Evolutionary conservation across 2,113 vertebrate species (phyloP).

Genomic region (Ceyx cyanopectus): DNA sequence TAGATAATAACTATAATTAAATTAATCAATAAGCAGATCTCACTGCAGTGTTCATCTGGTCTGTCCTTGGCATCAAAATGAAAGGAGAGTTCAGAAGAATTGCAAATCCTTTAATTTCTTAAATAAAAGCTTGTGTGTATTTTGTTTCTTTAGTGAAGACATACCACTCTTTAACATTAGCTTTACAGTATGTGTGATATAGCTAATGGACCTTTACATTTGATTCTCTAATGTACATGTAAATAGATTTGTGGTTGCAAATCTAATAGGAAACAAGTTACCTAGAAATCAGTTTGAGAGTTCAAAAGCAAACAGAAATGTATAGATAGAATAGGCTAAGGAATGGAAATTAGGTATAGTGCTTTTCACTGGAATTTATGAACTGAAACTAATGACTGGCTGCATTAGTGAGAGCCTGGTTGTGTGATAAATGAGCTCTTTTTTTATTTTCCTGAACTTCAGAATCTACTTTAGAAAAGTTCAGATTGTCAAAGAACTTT

Average conservation of each 20-base stretch:
- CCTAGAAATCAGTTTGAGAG: neutral
- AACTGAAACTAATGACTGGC: neutral
- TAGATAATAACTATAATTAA: slow-evolving; percentile 30
- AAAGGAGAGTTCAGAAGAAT: slow-evolving; percentile 7
- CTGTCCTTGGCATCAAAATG: slow-evolving; percentile 24
- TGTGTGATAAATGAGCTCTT: neutral
- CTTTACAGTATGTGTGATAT: neutral
- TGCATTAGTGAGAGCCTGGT: neutral
- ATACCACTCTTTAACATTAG: neutral
- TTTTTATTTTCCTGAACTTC: neutral
- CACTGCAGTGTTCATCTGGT: neutral
- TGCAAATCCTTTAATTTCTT: neutral
- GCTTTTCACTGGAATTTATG: neutral
- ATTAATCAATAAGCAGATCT: slow-evolving; percentile 52
- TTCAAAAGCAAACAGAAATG: neutral
- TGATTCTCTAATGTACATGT: neutral
- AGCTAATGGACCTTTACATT: neutral
- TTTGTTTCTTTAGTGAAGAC: neutral
- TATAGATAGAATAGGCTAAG: neutral
- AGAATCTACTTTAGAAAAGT: neutral
- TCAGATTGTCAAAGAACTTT: neutral
- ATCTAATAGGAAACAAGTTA: neutral
- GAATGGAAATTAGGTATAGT: neutral
- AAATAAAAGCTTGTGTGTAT: neutral
- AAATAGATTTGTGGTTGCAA: neutral